Evolutionary conservation across 2,797 vertebrate species (phyloP), one percentile per base, ranked within the genome.

Genomic region (Phrynocephalus forsythii): DNA sequence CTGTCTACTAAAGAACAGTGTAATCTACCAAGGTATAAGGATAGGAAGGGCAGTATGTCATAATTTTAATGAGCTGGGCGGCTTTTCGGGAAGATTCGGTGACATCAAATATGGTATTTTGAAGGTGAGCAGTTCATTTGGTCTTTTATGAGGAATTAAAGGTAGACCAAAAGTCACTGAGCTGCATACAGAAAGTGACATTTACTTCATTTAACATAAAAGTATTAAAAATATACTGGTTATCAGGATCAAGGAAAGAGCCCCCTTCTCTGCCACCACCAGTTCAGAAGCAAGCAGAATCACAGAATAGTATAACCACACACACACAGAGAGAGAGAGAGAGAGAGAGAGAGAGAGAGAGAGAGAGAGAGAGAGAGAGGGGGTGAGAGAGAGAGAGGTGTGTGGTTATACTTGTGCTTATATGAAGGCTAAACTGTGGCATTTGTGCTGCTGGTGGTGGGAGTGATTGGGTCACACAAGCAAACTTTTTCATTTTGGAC

Each of bases 81-180:
- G 90, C 87, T 88, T 92, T 95, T 94, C 86, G 86, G 83, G 11
- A 92, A 82, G 90, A 89, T 78, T 44, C 28, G 18, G 60, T 96
- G 93, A 94, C 5, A 0, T 95, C 93, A 96, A 63, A 90, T 92
- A 66, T 92, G 90, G 91, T 96, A 91, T 95, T 95, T 94, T 93
- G 94, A 97, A 97, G 93, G 94, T 96, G 91, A 96, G 67, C 67
- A 94, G 77, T 80, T 94, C 90, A 80, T 48, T 90, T 93, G 78
- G 91, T 95, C 90, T 91, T 86, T 92, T 94, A 94, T 93, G 90
- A 90, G 88, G 94, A 93, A 87, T 95, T 93, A 93, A 92, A 92
- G 91, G 86, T 92, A 82, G 63, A 88, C 33, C 63, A 69, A n/a
- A 95, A 69, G 94, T 90, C 83, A 88, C 90, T 82, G 13, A 90